Percentiles rank a stretch among this genome's conserved stretches.
Conservation (phyloP, 2,888 invertebrate species). For the Trichacis sp. region DNA sequence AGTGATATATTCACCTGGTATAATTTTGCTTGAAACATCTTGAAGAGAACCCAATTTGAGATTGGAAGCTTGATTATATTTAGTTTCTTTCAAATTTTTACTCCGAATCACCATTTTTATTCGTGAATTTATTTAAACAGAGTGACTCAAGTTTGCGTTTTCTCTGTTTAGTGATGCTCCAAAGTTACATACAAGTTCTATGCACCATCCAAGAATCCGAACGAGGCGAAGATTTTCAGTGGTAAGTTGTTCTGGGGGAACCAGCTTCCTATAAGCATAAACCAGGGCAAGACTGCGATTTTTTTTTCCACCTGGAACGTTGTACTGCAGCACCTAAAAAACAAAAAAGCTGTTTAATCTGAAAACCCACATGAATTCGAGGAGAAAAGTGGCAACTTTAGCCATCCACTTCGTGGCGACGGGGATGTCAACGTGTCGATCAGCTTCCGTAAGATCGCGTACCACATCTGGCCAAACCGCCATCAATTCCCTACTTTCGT, state of each 20-base stretch:
- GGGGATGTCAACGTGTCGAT: constrained; percentile 81
- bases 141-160: no score
- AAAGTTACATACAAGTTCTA: constrained; percentile 82
- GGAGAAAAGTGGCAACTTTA: constrained; percentile 70
- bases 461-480: constrained; percentile 89
- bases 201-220: constrained; percentile 92
- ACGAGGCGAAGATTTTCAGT: constrained; percentile 84
- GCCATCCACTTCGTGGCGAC: constrained; percentile 86
- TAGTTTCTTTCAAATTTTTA: no score
- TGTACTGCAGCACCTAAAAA: constrained; percentile 86
- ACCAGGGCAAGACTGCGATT: constrained; percentile 82
- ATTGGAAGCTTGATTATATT: no score
- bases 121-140: no score
- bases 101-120: no score
- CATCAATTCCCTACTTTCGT: constrained; percentile 90
- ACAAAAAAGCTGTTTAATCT: no score
- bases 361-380: no score
- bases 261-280: constrained; percentile 81
- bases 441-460: constrained; percentile 83
- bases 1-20: no score
- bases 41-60: no score
- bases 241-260: constrained; percentile 76
- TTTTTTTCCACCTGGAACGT: constrained; percentile 92
- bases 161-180: no score
- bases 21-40: no score